Base-by-base conservation (phyloP, 2,113 vertebrate species). In the Neoarius graeffei region DNA sequence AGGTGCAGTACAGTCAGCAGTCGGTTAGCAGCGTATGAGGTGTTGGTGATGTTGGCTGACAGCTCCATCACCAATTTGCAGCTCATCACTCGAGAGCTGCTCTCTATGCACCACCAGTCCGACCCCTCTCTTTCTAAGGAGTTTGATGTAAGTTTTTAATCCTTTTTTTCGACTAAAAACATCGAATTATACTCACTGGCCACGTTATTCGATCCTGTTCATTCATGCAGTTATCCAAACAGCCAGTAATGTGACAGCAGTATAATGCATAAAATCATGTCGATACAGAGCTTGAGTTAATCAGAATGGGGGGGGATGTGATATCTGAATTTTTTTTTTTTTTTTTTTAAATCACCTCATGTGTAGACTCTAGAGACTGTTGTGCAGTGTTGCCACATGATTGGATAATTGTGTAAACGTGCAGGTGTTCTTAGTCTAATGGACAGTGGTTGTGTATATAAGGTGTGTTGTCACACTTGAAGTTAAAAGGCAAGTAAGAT, bases 121-220 rank as follows among this genome's bases (percentile, higher is more conserved):
- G 98, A 99, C 90, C 97, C 97, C n/a, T 98, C 98, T 4, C 97
- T 99, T 87, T 97, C 96, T 92, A 99, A 99, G 94, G 98, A 99
- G 93, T 99, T 99, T 84, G 98, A 99, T 91, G 98, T 99, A 95
- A 96, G 96, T 88, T 14, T 42, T 60, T 52, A 30, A 7, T 25
- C 52, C 50, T 8, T 79, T 79, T 52, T 60, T n/a, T 20, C 81
- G 42, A 79, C 54, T 59, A 7, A 20, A 0, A 87, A 15, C 42
- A 50, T 25, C 35, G 35, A 42, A 42, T 50, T 14, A 8, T 19
- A 50, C 27, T 17, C 27, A 19, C 14, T 17, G 30, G 15, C 13
- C 30, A 35, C 9, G 48, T 74, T 50, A 50, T 76, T 50, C 50
- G 73, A 19, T 19, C 7, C 5, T 19, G 15, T 17, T 6, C 42